Percentiles rank a stretch among this genome's conserved stretches.
Evolutionary conservation across 2,113 vertebrate species (phyloP).

Genomic region (Labrus mixtus): DNA sequence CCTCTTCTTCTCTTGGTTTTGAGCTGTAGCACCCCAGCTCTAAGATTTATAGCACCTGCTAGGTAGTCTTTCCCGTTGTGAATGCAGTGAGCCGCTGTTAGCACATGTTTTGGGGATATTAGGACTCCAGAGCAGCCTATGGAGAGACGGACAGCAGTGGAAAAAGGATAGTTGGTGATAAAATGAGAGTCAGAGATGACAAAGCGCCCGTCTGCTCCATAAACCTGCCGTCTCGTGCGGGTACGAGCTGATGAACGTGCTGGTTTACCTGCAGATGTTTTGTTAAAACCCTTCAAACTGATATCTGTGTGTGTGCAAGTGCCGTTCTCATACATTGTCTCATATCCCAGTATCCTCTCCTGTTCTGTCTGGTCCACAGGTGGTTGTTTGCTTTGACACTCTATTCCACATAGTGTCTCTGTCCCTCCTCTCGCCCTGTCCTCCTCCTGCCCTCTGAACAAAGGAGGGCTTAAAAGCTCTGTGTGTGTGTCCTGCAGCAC

Average conservation of each 20-base stretch:
- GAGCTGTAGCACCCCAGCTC: conserved; percentile 88
- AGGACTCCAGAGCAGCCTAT: conserved; percentile 92
- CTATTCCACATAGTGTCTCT: conserved; percentile 87
- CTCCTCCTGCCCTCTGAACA: conserved; percentile 67
- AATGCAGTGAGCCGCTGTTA: conserved; percentile 94
- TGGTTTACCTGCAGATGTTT: background rate
- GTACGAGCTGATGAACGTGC: background rate
- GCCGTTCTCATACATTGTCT: conserved; percentile 91
- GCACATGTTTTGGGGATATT: conserved; percentile 88
- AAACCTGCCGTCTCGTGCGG: conserved; percentile 89
- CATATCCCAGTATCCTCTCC: conserved; percentile 90
- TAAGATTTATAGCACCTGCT: conserved; percentile 82
- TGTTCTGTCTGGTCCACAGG: conserved; percentile 81
- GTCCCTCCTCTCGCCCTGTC: conserved; percentile 67
- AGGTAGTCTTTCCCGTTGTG: conserved; percentile 90
- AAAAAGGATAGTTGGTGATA: conserved; percentile 90
- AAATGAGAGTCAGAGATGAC: conserved; percentile 90
- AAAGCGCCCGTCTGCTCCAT: conserved; percentile 91
- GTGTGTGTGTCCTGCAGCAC: conserved; percentile 84
- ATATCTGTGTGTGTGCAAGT: conserved; percentile 88
- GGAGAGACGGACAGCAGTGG: conserved; percentile 91
- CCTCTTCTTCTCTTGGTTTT: conserved; percentile 77
- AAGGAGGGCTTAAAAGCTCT: conserved; percentile 79
- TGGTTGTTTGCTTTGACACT: conserved; percentile 86
- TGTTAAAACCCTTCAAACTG: conserved; percentile 70